phyloP scores from a whole-genome alignment of 2,113 vertebrate genomes.

The Rattus norvegicus region GRCr8 NC_086022.1:154747501-154748000 shows the following conservation, averaged over 20 bases:
- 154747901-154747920: not conserved
- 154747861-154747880: not conserved
- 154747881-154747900: no score
- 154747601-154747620: not conserved
- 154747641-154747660: not conserved
- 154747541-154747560: not conserved
- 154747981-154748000: not conserved
- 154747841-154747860: not conserved
- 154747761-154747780: not conserved
- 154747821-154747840: not conserved
- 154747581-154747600: not conserved
- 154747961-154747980: not conserved
- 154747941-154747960: not conserved
- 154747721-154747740: not conserved
- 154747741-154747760: not conserved
- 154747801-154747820: not conserved
- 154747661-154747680: not conserved
- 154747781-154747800: not conserved
- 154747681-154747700: not conserved
- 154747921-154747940: not conserved
- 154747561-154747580: not conserved
- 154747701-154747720: not conserved
- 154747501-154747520: not conserved
- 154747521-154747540: not conserved
- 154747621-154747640: not conserved